phyloP scores from a whole-genome alignment of 2,113 vertebrate species.

The Monopterus albus region DNA sequence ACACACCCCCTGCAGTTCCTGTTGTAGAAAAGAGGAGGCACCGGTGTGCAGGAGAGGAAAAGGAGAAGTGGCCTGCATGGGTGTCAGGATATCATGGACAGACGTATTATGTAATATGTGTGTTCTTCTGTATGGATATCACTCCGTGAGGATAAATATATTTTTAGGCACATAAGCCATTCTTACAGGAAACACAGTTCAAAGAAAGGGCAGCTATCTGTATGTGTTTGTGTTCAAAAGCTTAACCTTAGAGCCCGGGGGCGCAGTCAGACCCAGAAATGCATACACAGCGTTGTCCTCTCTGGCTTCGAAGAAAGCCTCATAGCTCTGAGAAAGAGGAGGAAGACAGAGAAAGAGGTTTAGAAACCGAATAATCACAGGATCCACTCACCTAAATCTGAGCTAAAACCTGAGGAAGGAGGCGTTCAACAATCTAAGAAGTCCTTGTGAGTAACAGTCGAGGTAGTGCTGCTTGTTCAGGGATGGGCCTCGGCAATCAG shows the following conservation, averaged over 20 bases:
- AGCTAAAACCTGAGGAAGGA: constrained; percentile 23
- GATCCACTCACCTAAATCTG: neutral
- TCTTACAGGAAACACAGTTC: constrained; percentile 24
- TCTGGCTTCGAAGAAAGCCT: constrained; percentile 95
- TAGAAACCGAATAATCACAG: constrained; percentile 4
- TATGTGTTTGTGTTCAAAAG: constrained; percentile 17
- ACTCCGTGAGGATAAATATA: constrained; percentile 25
- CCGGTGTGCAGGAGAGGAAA: constrained; percentile 40
- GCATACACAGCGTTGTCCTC: constrained; percentile 96
- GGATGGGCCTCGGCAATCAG: constrained; percentile 15
- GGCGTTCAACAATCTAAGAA: too few relatives aligned
- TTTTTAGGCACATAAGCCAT: constrained; percentile 13
- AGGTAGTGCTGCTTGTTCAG: constrained; percentile 42
- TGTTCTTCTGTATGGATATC: constrained; percentile 45
- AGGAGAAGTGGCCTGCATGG: constrained; percentile 26
- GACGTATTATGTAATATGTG: constrained; percentile 62
- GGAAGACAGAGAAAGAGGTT: neutral
- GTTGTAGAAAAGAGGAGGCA: constrained; percentile 53
- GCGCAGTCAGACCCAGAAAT: constrained; percentile 93
- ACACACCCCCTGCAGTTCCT: constrained; percentile 67
- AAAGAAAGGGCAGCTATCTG: neutral
- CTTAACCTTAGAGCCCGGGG: constrained; percentile 94
- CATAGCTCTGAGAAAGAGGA: constrained; percentile 86
- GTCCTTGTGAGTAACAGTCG: constrained; percentile 2
- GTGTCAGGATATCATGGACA: constrained; percentile 43